Base-by-base conservation (phyloP, 2,797 vertebrate genomes). In the Petrocephalus sullivani region DNA sequence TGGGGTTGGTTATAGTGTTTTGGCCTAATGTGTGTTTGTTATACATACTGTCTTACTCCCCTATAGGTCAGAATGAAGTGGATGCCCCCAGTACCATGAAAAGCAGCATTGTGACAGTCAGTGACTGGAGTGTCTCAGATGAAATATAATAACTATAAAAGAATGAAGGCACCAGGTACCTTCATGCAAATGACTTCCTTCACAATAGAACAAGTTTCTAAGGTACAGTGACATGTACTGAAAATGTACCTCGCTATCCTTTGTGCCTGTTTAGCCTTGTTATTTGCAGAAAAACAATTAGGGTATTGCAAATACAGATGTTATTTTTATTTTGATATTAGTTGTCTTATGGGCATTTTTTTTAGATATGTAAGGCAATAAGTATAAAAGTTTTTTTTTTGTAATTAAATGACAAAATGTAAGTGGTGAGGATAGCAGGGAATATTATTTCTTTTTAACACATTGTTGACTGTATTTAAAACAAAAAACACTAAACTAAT, bases 41-140 rank as follows among this genome's bases (percentile, higher is more conserved):
- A 71, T 4, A 71, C 64, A n/a, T 7, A n/a, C 41, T 78, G 33
- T 78, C 37, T 21, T 90, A 61, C 1, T 41, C 89, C 93, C 90
- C 82, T 82, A 82, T 89, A 98, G 97, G 96, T 91, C 91, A 93
- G 91, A 95, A 93, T 7, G 97, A 97, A 86, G 93, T 94, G 0
- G 96, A 97, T 88, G 95, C 95, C 37, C 95, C 95, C 89, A 98
- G 96, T 92, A 97, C 96, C 0, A 93, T 97, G 91, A 97, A 97
- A 94, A 98, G 97, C 96, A 98, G 96, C 91, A 92, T 97, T 89
- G 96, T 96, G 88, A 96, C 96, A 3, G 94, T 97, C 90, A 97
- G 96, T n/a, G 97, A 98, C 60, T 95, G 96, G 96, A 98, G 96
- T 12, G 97, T 98, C 91, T 96, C 94, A 0, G 97, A 97, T 57